Conservation (phyloP, 2,797 vertebrate species). For the Urophycis tenuis region DNA sequence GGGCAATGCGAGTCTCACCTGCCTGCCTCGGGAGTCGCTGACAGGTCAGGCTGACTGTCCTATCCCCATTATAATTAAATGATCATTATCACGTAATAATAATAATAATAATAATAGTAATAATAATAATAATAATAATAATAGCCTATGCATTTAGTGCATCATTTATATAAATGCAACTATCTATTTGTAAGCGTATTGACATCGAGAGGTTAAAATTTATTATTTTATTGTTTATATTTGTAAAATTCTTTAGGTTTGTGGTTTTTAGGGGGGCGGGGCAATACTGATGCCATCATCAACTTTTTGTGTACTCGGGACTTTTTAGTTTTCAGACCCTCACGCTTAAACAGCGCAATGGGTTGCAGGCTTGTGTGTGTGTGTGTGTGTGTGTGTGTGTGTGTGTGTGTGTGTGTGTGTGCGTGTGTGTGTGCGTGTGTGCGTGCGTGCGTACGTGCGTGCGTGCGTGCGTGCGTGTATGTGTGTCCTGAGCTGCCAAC, state of each 20-base stretch:
- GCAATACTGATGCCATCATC: slow-evolving; percentile 53
- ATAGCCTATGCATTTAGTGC: background rate
- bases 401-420: slow-evolving; percentile 7
- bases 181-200: background rate
- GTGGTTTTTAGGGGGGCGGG: background rate
- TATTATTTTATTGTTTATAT: background rate
- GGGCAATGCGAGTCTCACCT: background rate
- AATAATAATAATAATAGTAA: background rate
- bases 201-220: background rate
- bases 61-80: background rate
- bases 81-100: background rate
- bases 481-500: slow-evolving; percentile 32
- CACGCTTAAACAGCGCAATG: slow-evolving; percentile 58
- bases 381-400: slow-evolving; percentile 14
- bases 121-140: background rate
- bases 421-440: slow-evolving; percentile 18
- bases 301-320: slow-evolving; percentile 54
- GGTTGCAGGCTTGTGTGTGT: slow-evolving; percentile 55
- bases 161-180: background rate
- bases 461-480: slow-evolving; percentile 6
- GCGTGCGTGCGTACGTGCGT: slow-evolving; percentile 11
- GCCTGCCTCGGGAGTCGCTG: background rate
- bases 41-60: background rate
- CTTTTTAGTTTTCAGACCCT: slow-evolving; percentile 21
- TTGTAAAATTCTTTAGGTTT: background rate